Base-by-base conservation (phyloP, 2,888 invertebrate species). In the Drosophila subsilvestris region DNA sequence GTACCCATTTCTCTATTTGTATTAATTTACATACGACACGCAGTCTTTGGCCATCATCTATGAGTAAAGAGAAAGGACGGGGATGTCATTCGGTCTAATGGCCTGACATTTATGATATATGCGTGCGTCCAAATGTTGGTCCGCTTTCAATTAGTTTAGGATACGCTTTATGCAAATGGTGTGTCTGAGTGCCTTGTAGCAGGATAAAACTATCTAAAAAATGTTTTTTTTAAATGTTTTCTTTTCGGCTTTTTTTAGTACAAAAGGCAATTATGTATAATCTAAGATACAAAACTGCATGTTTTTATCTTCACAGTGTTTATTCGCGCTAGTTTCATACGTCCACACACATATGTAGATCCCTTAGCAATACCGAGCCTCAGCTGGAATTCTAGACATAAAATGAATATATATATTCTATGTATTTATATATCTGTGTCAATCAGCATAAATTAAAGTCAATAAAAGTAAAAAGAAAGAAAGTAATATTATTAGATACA, bases 1-100 rank as follows among this genome's bases (percentile, higher is more conserved):
- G 65, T 49, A 65, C 66, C 51, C 59, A 43, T 76, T 71, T 75
- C 73, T 63, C 66, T 62, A 63, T 74, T 74, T 75, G 73, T 74
- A 80, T 79, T 89, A 89, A 88, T 88, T 88, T 88, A 88, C 89
- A 89, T 88, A 87, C 81, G 88, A 87, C 88, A 88, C 88, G 88
- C 89, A 85, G 81, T 79, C 81, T 87, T 68, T 70, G 63, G 53
- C 53, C 51, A 67, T 69, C 68, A 44, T 65, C 62, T 55, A 53
- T 6, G 25, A 25, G 61, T 45, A 49, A 48, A 45, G 47, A 56
- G 57, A 22, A 43, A 18, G 14, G 20, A 12, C 18, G 27, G 20
- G 44, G n/a, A 22, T 4, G 25, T 17, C 18, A 22, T 12, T 17
- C n/a, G 43, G 17, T 25, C 20, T 48, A 55, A 56, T 48, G 57